These are phyloP conservation scores for Cheilosia soror DNA, from an alignment of 2,888 invertebrate species.

Conservation along the genomic window DNA sequence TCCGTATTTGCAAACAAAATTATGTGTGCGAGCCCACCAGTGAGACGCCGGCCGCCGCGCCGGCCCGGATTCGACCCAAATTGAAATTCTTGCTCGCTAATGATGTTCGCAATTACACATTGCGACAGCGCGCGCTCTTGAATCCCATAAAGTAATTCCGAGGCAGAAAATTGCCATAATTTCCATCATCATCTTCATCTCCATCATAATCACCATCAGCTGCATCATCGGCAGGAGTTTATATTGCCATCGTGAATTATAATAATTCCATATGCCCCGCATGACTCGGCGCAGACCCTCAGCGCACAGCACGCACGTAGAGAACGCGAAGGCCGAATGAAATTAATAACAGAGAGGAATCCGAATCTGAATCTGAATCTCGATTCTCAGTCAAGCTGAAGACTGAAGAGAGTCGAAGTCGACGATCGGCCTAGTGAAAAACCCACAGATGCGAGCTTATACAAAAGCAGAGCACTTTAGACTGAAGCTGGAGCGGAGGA, in stretches of 20 bases:
- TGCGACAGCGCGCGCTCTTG: constrained; percentile 72
- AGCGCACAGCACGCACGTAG: constrained; percentile 29
- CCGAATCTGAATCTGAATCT: constrained; percentile 64
- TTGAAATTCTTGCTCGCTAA: constrained; percentile 70
- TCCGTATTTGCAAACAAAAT: constrained; percentile 15
- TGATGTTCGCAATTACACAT: constrained; percentile 73
- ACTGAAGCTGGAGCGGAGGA: neutral
- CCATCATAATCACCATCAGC: constrained; percentile 75
- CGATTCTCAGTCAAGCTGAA: constrained; percentile 12
- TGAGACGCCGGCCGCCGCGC: constrained; percentile 52
- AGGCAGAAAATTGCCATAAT: constrained; percentile 75
- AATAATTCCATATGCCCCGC: constrained; percentile 74
- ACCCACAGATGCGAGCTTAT: constrained; percentile 54
- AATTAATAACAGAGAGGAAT: constrained; percentile 72
- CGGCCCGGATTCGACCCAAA: constrained; percentile 42
- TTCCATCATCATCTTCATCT: constrained; percentile 74
- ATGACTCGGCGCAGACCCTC: constrained; percentile 56
- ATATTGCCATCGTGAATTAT: constrained; percentile 74
- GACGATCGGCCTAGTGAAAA: constrained; percentile 49
- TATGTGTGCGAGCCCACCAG: constrained; percentile 27
- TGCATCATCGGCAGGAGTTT: constrained; percentile 74
- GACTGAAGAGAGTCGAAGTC: constrained; percentile 1
- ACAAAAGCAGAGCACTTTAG: constrained; percentile 56
- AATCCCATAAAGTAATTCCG: constrained; percentile 72
- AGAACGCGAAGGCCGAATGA: constrained; percentile 67